These are phyloP conservation scores for Hestina assimilis DNA, from an alignment of 1,140 invertebrate species.

Conservation along the genomic window DNA sequence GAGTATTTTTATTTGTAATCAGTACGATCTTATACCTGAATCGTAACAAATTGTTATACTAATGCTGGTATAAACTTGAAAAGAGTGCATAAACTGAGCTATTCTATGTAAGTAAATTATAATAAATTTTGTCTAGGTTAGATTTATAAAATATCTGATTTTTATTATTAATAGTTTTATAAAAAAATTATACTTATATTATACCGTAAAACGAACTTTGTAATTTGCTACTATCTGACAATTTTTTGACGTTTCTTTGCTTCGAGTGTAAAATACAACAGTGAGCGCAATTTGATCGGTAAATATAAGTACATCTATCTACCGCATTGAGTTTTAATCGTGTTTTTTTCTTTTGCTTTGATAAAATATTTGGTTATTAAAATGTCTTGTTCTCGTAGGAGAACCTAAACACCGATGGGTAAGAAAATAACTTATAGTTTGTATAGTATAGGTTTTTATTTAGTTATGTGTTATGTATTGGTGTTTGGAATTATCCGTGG, in stretches of 20 bases:
- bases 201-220: constrained; percentile 37
- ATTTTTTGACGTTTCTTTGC: constrained; percentile 48
- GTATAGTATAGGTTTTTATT: constrained; percentile 37
- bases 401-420: constrained; percentile 73
- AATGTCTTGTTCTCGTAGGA: constrained; percentile 73
- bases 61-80: not conserved
- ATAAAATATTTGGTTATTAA: constrained; percentile 35
- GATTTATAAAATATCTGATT: not conserved
- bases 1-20: too few species aligned
- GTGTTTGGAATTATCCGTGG: constrained; percentile 48
- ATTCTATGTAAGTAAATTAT: too few species aligned
- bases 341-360: constrained; percentile 40
- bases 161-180: not conserved
- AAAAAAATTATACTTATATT: not conserved
- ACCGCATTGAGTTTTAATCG: constrained; percentile 38
- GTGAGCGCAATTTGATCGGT: constrained; percentile 40
- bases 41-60: too few species aligned
- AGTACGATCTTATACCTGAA: too few species aligned
- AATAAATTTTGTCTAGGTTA: too few species aligned
- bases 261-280: constrained; percentile 32
- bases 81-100: too few species aligned
- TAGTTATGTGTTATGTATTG: constrained; percentile 27
- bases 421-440: constrained; percentile 36
- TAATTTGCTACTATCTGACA: constrained; percentile 41
- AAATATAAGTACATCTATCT: constrained; percentile 43